Evolutionary conservation across 2,888 invertebrate species (phyloP), one percentile per base, ranked within the genome.

Genomic region (Papilio elwesi): DNA sequence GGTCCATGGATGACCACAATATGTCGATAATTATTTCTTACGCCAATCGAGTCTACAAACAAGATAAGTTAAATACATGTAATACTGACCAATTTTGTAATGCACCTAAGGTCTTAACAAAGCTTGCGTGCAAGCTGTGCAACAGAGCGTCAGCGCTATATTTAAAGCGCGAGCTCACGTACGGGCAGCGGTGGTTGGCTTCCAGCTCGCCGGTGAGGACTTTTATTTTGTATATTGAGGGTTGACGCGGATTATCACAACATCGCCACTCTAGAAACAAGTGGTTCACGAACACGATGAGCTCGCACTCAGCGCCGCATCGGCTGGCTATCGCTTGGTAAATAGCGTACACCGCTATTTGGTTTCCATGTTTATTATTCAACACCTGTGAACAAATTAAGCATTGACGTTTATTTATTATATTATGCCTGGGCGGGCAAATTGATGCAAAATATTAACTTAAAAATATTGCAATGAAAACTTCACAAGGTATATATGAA

Each of bases 281-380:
- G 77, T 92, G 91, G 74, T 88, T 86, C 0, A 88, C 85, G 73
- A 91, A 90, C 3, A 85, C 84, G 0, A 89, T 80, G 49, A 93
- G 75, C 36, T 87, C 83, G 73, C 88, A 88, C 7, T 77, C 71
- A 0, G 90, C 82, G 10, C 87, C 90, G 71, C 87, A 87, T n/a
- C 80, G 79, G 53, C 79, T 81, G 3, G 91, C 90, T 1, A 91
- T 81, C 0, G 88, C 85, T 70, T 89, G 84, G 75, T 86, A 92
- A 49, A 91, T 81, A 2, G 85, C 81, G 7, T 85, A 87, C 2
- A 87, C 76, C 0, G 82, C 81, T 2, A 88, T 81, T 7, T 81
- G 71, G 74, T 86, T 83, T 0, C 89, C 88, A 73, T 80, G 80
- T 68, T 81, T 84, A 7, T 76, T 81, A 8, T 82, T 78, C 51